Evolutionary conservation across 2,888 invertebrate genomes (phyloP).

Genomic region (Onchidella celtica): DNA sequence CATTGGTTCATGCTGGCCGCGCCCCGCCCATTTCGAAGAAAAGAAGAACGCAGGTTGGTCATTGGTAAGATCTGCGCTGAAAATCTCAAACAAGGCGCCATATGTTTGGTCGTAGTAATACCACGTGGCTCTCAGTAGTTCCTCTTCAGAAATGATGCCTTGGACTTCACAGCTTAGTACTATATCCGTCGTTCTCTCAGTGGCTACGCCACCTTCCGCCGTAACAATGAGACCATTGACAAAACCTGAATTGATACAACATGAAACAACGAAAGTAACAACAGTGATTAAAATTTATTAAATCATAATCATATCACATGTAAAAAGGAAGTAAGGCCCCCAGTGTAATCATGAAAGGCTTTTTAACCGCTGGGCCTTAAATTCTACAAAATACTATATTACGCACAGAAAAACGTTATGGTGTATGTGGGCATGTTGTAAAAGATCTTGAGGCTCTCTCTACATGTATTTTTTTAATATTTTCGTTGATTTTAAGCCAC

Average conservation of each 20-base stretch:
- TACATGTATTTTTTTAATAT: too few relatives aligned
- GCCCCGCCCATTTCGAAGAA: conserved; percentile 30
- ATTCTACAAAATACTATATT: too few relatives aligned
- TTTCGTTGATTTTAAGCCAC: too few relatives aligned
- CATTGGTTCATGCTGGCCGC: conserved; percentile 19
- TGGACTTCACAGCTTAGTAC: conserved; percentile 22
- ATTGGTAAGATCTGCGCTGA: conserved; percentile 40
- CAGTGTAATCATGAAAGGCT: too few relatives aligned
- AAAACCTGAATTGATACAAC: conserved; percentile 25
- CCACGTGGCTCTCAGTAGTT: conserved; percentile 46
- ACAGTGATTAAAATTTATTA: too few relatives aligned
- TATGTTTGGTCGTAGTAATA: neutral
- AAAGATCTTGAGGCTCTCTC: too few relatives aligned
- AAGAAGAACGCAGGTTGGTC: conserved; percentile 37
- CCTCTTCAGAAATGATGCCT: conserved; percentile 26
- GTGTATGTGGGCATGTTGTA: too few relatives aligned
- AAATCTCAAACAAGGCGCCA: conserved; percentile 12
- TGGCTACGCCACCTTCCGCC: conserved; percentile 31
- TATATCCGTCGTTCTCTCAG: conserved; percentile 24
- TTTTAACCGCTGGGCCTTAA: too few relatives aligned
- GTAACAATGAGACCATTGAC: neutral
- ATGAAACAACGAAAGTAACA: too few relatives aligned
- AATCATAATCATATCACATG: too few relatives aligned
- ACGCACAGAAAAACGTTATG: too few relatives aligned
- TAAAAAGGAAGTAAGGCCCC: too few relatives aligned